These are phyloP conservation scores for Romanogobio albipinnatus DNA, from an alignment of 2,113 vertebrate genomes.

Conservation along the genomic window DNA sequence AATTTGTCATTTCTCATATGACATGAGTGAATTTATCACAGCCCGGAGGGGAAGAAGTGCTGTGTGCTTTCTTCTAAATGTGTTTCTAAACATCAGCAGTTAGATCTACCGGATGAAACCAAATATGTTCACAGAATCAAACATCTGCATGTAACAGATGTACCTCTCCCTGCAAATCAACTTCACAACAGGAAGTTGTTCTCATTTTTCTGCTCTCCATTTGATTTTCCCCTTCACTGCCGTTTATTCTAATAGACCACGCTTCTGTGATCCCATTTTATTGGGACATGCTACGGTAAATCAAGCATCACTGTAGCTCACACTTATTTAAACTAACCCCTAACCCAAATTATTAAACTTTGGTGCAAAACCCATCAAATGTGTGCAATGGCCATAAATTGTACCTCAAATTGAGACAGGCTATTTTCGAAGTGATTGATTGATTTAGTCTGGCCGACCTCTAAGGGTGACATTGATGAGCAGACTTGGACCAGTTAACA, in stretches of 20 bases:
- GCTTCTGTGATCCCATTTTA: neutral
- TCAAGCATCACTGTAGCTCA: neutral
- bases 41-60: neutral
- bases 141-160: constrained; percentile 67
- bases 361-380: neutral
- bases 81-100: constrained; percentile 68
- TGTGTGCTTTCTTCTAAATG: constrained; percentile 61
- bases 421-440: neutral
- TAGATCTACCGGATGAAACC: constrained; percentile 55
- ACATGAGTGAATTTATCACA: neutral
- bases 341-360: neutral
- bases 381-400: neutral
- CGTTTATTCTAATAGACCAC: constrained; percentile 22
- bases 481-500: neutral
- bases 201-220: neutral
- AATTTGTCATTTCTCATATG: neutral
- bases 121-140: constrained; percentile 57
- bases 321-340: neutral
- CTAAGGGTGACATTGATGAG: too few species aligned
- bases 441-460: neutral
- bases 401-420: neutral
- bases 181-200: constrained; percentile 40
- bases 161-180: constrained; percentile 42
- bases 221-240: constrained; percentile 18
- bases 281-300: neutral